Conservation (phyloP, 2,113 vertebrate genomes). For the Propithecus coquereli region DNA sequence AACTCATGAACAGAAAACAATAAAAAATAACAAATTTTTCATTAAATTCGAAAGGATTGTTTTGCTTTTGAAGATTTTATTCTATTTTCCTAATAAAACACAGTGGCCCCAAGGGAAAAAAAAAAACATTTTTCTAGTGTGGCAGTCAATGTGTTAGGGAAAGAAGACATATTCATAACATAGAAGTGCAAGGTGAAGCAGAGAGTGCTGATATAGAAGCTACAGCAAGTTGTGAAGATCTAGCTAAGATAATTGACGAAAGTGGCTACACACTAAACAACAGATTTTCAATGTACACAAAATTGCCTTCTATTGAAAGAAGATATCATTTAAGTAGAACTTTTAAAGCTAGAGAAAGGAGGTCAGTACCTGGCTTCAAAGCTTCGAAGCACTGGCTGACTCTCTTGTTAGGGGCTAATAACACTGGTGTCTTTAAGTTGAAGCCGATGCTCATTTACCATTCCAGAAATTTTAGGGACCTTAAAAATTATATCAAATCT, state of each 20-base stretch:
- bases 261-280: neutral
- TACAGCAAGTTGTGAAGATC: neutral
- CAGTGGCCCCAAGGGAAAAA: too few species aligned
- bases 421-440: neutral
- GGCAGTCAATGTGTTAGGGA: neutral
- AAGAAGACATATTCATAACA: neutral
- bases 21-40: too few species aligned
- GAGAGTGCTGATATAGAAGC: neutral
- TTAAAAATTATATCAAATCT: neutral
- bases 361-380: neutral
- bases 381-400: neutral
- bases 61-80: too few species aligned
- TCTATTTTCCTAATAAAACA: too few species aligned
- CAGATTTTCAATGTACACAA: neutral
- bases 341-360: neutral
- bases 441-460: neutral
- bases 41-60: too few species aligned
- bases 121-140: too few species aligned
- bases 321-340: neutral
- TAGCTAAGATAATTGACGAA: too few species aligned
- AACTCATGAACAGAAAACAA: too few species aligned
- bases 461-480: neutral
- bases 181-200: neutral
- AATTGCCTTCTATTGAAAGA: neutral
- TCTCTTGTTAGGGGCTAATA: neutral